These are phyloP conservation scores for Pontoporia blainvillei DNA, from an alignment of 2,113 vertebrate species.

Conservation along the genomic window DNA sequence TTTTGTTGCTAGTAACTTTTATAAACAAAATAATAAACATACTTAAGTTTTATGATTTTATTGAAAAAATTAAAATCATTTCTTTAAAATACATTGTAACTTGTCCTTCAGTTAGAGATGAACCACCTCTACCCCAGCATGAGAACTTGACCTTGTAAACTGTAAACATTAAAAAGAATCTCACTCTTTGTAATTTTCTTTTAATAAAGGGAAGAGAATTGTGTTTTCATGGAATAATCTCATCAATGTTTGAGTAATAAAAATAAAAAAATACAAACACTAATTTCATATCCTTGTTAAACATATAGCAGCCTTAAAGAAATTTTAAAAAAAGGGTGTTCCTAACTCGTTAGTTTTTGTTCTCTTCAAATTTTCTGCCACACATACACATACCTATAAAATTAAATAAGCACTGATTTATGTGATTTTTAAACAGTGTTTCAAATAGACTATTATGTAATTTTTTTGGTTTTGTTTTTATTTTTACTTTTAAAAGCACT, in stretches of 20 bases:
- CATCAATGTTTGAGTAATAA: not conserved
- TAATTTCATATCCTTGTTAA: conserved; percentile 1
- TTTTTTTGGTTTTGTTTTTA: not conserved
- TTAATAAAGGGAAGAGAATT: not conserved
- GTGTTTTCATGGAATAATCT: not conserved
- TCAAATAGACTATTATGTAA: not conserved
- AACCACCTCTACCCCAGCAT: not conserved
- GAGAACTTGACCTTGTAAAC: not conserved
- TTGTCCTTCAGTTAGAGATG: not conserved
- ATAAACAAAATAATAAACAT: not conserved
- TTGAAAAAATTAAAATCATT: conserved; percentile 11
- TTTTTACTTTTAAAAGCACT: not conserved
- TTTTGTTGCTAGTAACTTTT: not conserved
- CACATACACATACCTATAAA: not conserved
- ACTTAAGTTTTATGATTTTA: conserved; percentile 12
- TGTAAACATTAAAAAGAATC: not conserved
- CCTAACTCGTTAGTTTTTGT: not conserved
- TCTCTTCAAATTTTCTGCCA: not conserved
- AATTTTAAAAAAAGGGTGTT: not conserved
- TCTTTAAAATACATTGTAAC: not conserved
- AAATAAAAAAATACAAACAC: not conserved
- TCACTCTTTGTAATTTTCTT: not conserved
- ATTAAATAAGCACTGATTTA: not conserved
- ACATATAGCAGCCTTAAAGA: not conserved
- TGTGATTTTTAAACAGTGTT: conserved; percentile 2